Conservation (phyloP, 2,113 vertebrate genomes). For the Poeciliopsis occidentalis region DNA sequence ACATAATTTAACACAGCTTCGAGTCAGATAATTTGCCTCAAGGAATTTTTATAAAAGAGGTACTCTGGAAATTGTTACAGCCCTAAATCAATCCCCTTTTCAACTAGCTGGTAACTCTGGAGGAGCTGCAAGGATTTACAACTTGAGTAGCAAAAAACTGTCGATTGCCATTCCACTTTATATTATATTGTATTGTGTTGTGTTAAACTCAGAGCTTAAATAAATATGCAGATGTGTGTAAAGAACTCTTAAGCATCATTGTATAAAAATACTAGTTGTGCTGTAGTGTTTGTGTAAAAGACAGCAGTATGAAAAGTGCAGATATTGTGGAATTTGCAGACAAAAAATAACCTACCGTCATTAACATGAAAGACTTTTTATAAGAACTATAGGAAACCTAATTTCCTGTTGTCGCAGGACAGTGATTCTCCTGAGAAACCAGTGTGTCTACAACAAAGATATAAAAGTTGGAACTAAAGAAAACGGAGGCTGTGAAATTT, state of each 20-base stretch:
- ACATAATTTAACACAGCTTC: too few relatives aligned
- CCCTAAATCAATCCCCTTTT: too few relatives aligned
- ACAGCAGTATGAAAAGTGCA: not conserved
- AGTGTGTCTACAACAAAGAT: slow-evolving; percentile 26
- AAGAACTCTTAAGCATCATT: not conserved
- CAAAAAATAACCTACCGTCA: not conserved
- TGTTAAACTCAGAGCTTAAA: not conserved
- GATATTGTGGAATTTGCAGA: not conserved
- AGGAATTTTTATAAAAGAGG: too few relatives aligned
- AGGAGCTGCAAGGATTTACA: too few relatives aligned
- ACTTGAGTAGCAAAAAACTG: too few relatives aligned
- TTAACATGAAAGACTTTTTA: not conserved
- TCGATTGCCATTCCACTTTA: too few relatives aligned
- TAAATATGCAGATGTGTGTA: not conserved
- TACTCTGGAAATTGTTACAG: too few relatives aligned
- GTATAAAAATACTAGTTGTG: not conserved
- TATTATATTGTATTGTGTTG: too few relatives aligned
- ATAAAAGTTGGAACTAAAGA: slow-evolving; percentile 14
- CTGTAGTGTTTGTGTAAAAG: too few relatives aligned
- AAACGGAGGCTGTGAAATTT: slow-evolving; percentile 38
- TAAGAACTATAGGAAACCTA: slow-evolving; percentile 4
- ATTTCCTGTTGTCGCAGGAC: slow-evolving; percentile 12
- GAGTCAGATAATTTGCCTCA: too few relatives aligned
- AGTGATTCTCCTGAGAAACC: slow-evolving; percentile 32
- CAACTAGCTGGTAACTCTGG: too few relatives aligned